Percentiles rank a stretch among this genome's conserved stretches.
These are phyloP conservation scores for Trinectes maculatus DNA, from an alignment of 2,113 vertebrate genomes.

Conservation along the genomic window DNA sequence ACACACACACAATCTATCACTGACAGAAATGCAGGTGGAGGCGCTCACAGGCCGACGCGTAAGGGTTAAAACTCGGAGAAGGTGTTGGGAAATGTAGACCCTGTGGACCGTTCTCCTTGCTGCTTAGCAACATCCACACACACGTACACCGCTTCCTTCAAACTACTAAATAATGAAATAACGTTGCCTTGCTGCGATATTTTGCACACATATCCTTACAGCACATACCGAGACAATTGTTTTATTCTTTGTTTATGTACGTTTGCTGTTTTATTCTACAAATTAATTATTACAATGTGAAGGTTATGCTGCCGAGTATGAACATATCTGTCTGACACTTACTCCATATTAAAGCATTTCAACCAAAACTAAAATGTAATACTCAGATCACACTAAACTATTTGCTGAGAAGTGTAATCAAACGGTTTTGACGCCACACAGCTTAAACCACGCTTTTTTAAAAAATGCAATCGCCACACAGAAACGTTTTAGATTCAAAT, in stretches of 20 bases:
- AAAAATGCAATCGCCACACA: constrained; percentile 22
- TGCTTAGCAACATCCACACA: constrained; percentile 63
- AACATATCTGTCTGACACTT: background rate
- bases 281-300: background rate
- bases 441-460: constrained; percentile 36
- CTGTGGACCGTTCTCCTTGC: constrained; percentile 40
- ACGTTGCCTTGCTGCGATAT: constrained; percentile 13
- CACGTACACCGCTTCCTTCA: constrained; percentile 20
- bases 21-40: constrained; percentile 17
- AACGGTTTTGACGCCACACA: constrained; percentile 39
- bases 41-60: background rate
- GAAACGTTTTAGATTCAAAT: constrained; percentile 43
- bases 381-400: constrained; percentile 34
- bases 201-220: constrained; percentile 19
- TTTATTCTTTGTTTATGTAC: background rate
- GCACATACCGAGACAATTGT: background rate
- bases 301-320: background rate
- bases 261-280: background rate
- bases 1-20: background rate
- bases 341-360: no score
- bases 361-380: constrained; percentile 23
- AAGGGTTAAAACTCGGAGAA: constrained; percentile 18
- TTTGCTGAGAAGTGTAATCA: constrained; percentile 31
- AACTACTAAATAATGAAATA: constrained; percentile 47
- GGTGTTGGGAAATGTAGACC: constrained; percentile 29